Evolutionary conservation across 2,113 vertebrate species (phyloP).

Genomic region (Lagopus leucura): DNA sequence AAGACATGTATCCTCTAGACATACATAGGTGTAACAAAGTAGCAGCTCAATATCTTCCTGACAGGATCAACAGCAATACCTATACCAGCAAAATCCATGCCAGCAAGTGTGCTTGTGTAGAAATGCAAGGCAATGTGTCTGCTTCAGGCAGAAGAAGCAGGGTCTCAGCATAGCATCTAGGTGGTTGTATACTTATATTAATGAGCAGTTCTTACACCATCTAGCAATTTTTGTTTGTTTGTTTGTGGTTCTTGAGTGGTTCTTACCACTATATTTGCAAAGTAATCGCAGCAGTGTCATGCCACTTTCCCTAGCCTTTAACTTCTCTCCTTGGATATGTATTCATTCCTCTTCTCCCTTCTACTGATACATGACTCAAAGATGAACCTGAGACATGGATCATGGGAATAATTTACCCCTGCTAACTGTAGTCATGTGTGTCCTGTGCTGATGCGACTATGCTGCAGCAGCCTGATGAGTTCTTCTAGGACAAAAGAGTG

Average conservation of each 20-base stretch:
- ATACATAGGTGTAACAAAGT: neutral
- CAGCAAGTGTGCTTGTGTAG: neutral
- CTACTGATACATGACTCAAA: neutral
- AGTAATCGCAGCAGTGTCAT: neutral
- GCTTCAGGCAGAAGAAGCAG: neutral
- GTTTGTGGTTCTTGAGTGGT: too few relatives aligned
- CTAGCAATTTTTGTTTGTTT: neutral
- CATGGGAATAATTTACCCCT: neutral
- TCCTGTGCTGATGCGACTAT: neutral
- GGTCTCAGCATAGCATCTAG: neutral
- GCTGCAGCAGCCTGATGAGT: fast-evolving
- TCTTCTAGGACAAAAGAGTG: neutral
- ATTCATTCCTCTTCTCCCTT: neutral
- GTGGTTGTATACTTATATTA: neutral
- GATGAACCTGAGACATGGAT: neutral
- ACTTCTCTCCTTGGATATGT: neutral
- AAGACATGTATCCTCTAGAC: neutral
- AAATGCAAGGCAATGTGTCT: neutral
- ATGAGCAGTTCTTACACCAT: neutral
- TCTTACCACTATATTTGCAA: neutral
- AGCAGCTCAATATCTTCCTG: neutral
- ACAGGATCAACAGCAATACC: neutral
- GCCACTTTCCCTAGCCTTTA: neutral
- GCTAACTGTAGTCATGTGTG: neutral
- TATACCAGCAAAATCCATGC: too few relatives aligned